phyloP scores from a whole-genome alignment of 1,140 invertebrate species.

The Drosophila parabipectinata region DNA sequence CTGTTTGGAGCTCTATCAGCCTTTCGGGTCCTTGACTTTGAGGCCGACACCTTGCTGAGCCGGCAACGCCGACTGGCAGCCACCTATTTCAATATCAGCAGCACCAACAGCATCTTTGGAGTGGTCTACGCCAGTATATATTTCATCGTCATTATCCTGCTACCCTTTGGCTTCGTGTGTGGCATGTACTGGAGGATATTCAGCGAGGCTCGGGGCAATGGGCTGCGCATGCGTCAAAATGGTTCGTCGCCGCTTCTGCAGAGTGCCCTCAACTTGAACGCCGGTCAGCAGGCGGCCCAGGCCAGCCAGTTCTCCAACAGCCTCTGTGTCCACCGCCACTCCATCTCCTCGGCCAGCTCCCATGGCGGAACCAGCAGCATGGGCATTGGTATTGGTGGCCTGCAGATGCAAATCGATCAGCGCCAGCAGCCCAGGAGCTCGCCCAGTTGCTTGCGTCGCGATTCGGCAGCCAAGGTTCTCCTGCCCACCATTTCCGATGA shows the following conservation, averaged over 20 bases:
- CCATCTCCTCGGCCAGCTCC: conserved; percentile 76
- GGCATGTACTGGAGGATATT: conserved; percentile 91
- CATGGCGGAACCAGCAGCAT: conserved; percentile 58
- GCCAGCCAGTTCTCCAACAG: conserved; percentile 83
- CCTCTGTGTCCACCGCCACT: conserved; percentile 72
- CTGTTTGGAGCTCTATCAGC: conserved; percentile 85
- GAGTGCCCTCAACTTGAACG: conserved; percentile 78
- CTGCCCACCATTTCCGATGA: conserved; percentile 80
- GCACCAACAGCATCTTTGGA: conserved; percentile 72
- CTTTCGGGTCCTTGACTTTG: conserved; percentile 75
- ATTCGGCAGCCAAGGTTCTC: conserved; percentile 76
- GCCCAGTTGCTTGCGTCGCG: conserved; percentile 67
- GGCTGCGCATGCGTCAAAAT: conserved; percentile 88
- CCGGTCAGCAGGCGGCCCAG: conserved; percentile 74
- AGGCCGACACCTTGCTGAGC: conserved; percentile 63
- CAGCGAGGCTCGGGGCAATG: conserved; percentile 88
- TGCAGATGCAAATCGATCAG: conserved; percentile 82
- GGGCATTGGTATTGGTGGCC: conserved; percentile 42
- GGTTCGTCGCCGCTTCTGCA: conserved; percentile 86
- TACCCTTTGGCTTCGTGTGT: conserved; percentile 88
- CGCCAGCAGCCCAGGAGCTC: conserved; percentile 56
- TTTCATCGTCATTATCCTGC: conserved; percentile 87
- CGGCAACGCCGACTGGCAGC: conserved; percentile 57
- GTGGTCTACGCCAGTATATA: conserved; percentile 84
- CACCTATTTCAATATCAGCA: conserved; percentile 66